Evolutionary conservation across 2,113 vertebrate species (phyloP).

Genomic region (Brachionichthys hirsutus): DNA sequence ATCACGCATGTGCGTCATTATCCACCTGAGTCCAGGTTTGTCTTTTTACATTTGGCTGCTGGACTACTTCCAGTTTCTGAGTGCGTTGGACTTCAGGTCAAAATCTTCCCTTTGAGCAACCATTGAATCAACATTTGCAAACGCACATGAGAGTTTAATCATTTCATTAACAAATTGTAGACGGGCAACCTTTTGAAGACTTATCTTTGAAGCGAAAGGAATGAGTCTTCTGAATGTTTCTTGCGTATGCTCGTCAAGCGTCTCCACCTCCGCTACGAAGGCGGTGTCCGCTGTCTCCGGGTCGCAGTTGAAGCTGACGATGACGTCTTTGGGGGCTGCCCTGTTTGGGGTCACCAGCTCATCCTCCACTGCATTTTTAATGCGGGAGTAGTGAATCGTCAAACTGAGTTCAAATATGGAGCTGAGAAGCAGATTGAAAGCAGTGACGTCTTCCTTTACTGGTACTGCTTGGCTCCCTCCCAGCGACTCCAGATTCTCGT

Average conservation of each 20-base stretch:
- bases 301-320: constrained; percentile 22
- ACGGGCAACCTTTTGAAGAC: neutral
- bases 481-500: neutral
- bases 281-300: neutral
- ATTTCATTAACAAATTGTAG: neutral
- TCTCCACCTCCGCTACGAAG: constrained; percentile 10
- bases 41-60: neutral
- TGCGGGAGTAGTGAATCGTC: accelerated
- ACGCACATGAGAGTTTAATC: neutral
- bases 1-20: no score
- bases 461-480: neutral
- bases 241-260: constrained; percentile 17
- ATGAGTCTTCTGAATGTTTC: neutral
- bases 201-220: accelerated
- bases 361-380: neutral
- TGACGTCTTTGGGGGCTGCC: no score
- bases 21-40: neutral
- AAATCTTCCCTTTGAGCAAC: constrained; percentile 17
- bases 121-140: neutral
- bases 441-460: constrained; percentile 1
- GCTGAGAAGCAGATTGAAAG: accelerated
- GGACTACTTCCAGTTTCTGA: constrained; percentile 10
- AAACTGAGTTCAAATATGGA: neutral
- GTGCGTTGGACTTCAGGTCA: constrained; percentile 18
- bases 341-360: neutral